A percentile compares a stretch with the other conserved stretches of the same genome.
Conservation (phyloP, 2,888 invertebrate genomes). For the Hemistola chrysoprasaria region DNA sequence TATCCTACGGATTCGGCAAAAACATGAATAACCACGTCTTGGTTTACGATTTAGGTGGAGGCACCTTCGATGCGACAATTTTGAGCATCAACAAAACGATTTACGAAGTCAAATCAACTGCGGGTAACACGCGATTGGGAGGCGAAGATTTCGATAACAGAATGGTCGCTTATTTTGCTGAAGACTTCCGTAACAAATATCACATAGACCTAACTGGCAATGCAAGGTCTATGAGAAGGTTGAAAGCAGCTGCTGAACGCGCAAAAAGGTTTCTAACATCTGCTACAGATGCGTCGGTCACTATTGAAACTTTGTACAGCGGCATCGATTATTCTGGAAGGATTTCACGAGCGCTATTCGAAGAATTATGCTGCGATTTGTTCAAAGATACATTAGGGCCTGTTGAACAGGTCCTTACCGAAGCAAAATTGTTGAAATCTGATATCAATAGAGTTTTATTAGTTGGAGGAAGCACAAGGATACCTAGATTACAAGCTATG, state of each 20-base stretch:
- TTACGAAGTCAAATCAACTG: slow-evolving; percentile 57
- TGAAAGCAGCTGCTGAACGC: slow-evolving; percentile 56
- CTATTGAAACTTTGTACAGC: slow-evolving; percentile 49
- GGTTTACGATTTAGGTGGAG: slow-evolving; percentile 64
- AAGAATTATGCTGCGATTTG: slow-evolving; percentile 64
- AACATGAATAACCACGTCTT: slow-evolving; percentile 47
- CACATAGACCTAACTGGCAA: slow-evolving; percentile 42
- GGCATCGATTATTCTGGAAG: slow-evolving; percentile 51
- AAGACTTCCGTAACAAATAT: slow-evolving; percentile 55
- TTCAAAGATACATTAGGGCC: slow-evolving; percentile 51
- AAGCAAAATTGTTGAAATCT: slow-evolving; percentile 46
- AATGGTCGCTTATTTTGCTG: slow-evolving; percentile 55
- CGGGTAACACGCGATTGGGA: slow-evolving; percentile 54
- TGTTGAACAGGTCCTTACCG: slow-evolving; percentile 46
- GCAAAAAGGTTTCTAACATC: slow-evolving; percentile 54
- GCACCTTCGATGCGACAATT: slow-evolving; percentile 62
- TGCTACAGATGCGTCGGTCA: slow-evolving; percentile 44
- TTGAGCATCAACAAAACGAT: slow-evolving; percentile 47
- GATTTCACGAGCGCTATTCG: slow-evolving; percentile 53
- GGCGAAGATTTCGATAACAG: slow-evolving; percentile 69
- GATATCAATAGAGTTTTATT: slow-evolving; percentile 54
- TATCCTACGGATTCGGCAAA: slow-evolving; percentile 55
- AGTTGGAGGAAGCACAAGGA: slow-evolving; percentile 63
- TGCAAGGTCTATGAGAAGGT: slow-evolving; percentile 41
- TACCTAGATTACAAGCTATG: slow-evolving; percentile 56